phyloP scores from a whole-genome alignment of 2,888 invertebrate genomes.

The Conomelus anceps region DNA sequence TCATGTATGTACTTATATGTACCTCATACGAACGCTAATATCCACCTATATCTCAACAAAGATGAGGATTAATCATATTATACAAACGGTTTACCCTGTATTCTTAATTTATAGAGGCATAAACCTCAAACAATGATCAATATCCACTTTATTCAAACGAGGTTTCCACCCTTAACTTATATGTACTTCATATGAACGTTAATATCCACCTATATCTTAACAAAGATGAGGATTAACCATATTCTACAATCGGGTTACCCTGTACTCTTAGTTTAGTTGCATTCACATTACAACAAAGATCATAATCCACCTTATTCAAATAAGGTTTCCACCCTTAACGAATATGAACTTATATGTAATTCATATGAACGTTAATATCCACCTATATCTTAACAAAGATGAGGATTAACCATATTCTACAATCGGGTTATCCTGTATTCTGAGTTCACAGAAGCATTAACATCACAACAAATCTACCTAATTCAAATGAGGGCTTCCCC shows the following conservation, averaged over 20 bases:
- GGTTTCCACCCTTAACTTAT: too few relatives aligned
- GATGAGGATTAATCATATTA: neutral
- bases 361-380: neutral
- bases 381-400: neutral
- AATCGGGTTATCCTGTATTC: neutral
- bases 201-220: neutral
- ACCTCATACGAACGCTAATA: neutral
- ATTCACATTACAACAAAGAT: neutral
- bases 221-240: too few relatives aligned
- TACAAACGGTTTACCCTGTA: neutral
- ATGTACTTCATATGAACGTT: neutral
- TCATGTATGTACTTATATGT: too few relatives aligned
- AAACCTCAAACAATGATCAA: too few relatives aligned
- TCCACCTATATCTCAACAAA: neutral
- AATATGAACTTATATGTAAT: too few relatives aligned
- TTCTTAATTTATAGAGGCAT: neutral
- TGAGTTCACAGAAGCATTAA: neutral
- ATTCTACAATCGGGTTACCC: too few relatives aligned
- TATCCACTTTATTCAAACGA: too few relatives aligned
- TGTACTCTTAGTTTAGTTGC: too few relatives aligned
- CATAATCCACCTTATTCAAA: too few relatives aligned
- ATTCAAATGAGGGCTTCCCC: too few relatives aligned
- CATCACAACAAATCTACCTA: too few relatives aligned
- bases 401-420: neutral
- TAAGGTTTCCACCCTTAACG: too few relatives aligned